A percentile compares a stretch with the other conserved stretches of the same genome.
These are phyloP conservation scores for Cheilosia soror DNA, from an alignment of 2,888 invertebrate genomes.

Conservation along the genomic window DNA sequence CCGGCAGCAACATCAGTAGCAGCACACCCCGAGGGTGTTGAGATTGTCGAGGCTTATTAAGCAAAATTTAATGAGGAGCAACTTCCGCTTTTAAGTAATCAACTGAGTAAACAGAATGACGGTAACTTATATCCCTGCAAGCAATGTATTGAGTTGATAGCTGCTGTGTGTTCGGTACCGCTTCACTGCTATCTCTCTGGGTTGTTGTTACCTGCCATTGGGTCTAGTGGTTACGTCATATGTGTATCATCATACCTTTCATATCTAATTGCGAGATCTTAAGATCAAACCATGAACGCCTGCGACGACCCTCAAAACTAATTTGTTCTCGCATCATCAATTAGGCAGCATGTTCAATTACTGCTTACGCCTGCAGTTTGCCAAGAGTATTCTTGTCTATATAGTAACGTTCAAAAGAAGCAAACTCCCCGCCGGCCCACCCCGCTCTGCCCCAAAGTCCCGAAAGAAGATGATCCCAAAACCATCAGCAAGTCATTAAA, in stretches of 20 bases:
- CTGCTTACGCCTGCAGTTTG: conserved; percentile 69
- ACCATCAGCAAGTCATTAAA: conserved; percentile 73
- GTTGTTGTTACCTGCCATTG: conserved; percentile 58
- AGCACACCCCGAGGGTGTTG: conserved; percentile 28
- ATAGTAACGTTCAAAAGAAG: neutral
- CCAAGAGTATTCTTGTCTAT: conserved; percentile 25
- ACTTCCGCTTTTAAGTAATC: conserved; percentile 72
- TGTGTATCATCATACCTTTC: conserved; percentile 22
- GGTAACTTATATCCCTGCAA: conserved; percentile 27
- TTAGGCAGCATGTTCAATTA: conserved; percentile 71
- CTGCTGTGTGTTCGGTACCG: neutral
- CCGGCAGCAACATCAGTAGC: conserved; percentile 2
- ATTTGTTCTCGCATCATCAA: conserved; percentile 72
- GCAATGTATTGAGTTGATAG: conserved; percentile 26
- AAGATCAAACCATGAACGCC: conserved; percentile 59
- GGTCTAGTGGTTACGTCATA: conserved; percentile 8
- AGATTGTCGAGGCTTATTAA: conserved; percentile 72
- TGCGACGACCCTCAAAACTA: conserved; percentile 61
- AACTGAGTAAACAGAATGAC: conserved; percentile 68
- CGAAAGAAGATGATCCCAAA: conserved; percentile 66
- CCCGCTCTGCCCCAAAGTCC: conserved; percentile 5
- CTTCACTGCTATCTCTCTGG: neutral
- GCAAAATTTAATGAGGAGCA: conserved; percentile 74
- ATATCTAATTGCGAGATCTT: conserved; percentile 66
- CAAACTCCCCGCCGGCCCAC: neutral